Base-by-base conservation (phyloP, 2,888 invertebrate genomes). In the Ferrisia virgata region DNA sequence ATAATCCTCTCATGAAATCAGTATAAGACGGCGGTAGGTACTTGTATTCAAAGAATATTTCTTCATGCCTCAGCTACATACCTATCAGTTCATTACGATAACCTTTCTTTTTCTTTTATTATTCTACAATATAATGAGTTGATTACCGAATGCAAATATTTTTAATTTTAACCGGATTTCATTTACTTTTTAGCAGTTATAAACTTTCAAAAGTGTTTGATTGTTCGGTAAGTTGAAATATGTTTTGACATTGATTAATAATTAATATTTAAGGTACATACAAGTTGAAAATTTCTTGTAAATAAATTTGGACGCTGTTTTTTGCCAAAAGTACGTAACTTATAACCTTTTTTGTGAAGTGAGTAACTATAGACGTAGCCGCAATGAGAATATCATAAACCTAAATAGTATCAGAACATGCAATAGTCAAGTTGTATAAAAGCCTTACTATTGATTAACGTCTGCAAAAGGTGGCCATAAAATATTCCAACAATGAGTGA, bases 1-100 rank as follows among this genome's bases (percentile, higher is more conserved):
- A 76, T 76, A 79, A 79, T 79, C 79, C 79, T 43, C n/a, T 79
- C 28, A 72, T 47, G 31, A 79, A 79, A 79, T 25, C 18, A 36
- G 79, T 79, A 79, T n/a, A 79, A 33, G 15, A 15, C 72, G 22
- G 72, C 31, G 72, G 72, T 72, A 72, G 72, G 72, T 72, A 72
- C 28, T 33, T 64, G 4, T 33, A 72, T 72, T 72, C 72, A 15
- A 33, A 22, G 36, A 72, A 72, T 33, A 33, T 69, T 69, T 69
- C 69, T 69, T 69, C 69, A 69, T 69, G 43, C 15, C 69, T 28
- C n/a, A 31, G 13, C 22, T 31, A 28, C 69, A n/a, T n/a, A n/a
- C n/a, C 28, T 72, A 13, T 64, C 8, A 33, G 72, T 33, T 33
- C 72, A n/a, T 6, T 5, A 1, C 72, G 72, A 72, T 72, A 72